Percentiles rank a stretch among this genome's conserved stretches.
Conservation (phyloP, 2,888 invertebrate genomes). For the Bombylius discolor region DNA sequence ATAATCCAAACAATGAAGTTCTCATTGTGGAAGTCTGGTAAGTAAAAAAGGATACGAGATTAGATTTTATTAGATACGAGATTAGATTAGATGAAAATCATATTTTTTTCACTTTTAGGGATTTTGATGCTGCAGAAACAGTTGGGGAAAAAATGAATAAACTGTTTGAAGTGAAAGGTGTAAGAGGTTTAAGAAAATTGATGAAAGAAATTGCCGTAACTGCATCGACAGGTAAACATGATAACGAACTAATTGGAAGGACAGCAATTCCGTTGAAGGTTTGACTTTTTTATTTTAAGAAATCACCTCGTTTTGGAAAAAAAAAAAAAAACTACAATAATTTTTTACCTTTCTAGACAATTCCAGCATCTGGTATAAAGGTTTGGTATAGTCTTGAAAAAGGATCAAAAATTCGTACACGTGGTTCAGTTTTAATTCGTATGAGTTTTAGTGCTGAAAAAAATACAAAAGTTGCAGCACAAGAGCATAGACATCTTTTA, state of each 20-base stretch:
- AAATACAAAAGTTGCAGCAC: constrained; percentile 68
- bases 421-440: constrained; percentile 76
- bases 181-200: constrained; percentile 67
- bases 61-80: not conserved
- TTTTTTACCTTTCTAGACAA: constrained; percentile 46
- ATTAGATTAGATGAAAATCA: not conserved
- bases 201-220: constrained; percentile 87
- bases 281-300: constrained; percentile 10
- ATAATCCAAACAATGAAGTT: constrained; percentile 57
- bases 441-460: constrained; percentile 77
- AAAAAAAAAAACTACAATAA: not conserved
- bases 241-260: constrained; percentile 90
- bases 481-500: constrained; percentile 69
- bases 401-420: constrained; percentile 59
- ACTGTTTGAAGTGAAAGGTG: constrained; percentile 72
- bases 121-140: constrained; percentile 82
- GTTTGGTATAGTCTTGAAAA: constrained; percentile 87
- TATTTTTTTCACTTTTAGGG: constrained; percentile 39
- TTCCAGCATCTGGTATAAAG: constrained; percentile 84
- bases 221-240: constrained; percentile 85
- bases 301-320: not conserved
- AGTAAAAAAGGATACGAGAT: constrained; percentile 24
- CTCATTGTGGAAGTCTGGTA: constrained; percentile 71
- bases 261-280: constrained; percentile 76
- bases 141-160: constrained; percentile 78